Evolutionary conservation across 2,888 invertebrate species (phyloP), one percentile per base, ranked within the genome.

Genomic region (Athripsodes cinereus): DNA sequence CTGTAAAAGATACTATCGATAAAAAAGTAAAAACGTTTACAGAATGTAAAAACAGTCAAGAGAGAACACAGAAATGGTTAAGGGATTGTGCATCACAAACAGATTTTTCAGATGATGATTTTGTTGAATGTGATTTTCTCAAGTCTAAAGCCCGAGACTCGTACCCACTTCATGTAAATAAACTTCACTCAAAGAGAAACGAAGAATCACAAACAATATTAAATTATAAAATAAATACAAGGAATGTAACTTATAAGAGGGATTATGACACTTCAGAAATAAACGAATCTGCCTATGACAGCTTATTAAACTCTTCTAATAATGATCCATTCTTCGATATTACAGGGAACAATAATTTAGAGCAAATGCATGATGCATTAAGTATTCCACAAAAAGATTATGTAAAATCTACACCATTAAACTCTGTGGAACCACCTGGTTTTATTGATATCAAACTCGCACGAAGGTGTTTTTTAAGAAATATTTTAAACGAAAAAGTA

Each of bases 361-460:
- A 40, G 10, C 26, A 26, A 26, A 6, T 26, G 3, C 26, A 26
- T 13, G 40, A n/a, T 13, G 22, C 50, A 50, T 54, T 54, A 16
- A 22, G 46, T 34, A 11, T 54, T 20, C 58, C 53, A 13, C 34
- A 53, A 13, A 20, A 2, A 26, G 19, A 58, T 31, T 5, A 54
- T 22, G 26, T 46, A 46, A 34, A 46, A 19, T 16, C 16, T 44
- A 58, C 58, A 6, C 58, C 58, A 18, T 26, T 26, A 19, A 58
- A 54, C 8, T 22, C 49, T 19, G 22, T 48, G 5, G 31, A 40
- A 8, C 46, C 50, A 22, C 50, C 31, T 2, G 49, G 19, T n/a
- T 58, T 44, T 22, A 19, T 50, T 20, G 58, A 44, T 46, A 58
- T 54, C 8, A 58, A 58, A 22, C 34, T 31, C 16, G 50, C 26